Conservation (phyloP, 2,888 invertebrate species). For the Chrysodeixis includens region DNA sequence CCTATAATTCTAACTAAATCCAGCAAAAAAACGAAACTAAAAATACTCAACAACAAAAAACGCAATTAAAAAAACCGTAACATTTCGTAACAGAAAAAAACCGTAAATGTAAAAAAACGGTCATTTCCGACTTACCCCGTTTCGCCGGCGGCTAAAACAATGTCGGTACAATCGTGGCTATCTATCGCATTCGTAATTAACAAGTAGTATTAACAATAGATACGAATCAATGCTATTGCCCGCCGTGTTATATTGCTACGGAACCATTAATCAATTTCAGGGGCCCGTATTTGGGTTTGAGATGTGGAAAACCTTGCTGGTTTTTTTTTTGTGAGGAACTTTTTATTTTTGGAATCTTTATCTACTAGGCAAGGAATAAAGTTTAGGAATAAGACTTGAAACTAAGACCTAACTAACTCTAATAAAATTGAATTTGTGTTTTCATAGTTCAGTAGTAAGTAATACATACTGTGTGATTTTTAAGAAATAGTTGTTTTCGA, state of each 20-base stretch:
- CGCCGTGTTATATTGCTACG: slow-evolving; percentile 60
- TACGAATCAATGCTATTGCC: slow-evolving; percentile 66
- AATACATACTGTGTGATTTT: no score
- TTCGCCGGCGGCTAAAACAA: slow-evolving; percentile 53
- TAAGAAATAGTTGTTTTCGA: no score
- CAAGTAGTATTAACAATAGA: slow-evolving; percentile 67
- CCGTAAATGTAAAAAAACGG: slow-evolving; percentile 18
- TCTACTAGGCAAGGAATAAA: neutral
- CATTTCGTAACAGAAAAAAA: neutral
- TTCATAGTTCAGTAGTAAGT: no score
- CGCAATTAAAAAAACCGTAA: no score
- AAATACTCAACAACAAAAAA: neutral
- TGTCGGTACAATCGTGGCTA: slow-evolving; percentile 49
- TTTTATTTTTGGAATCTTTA: neutral
- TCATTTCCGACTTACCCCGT: slow-evolving; percentile 33
- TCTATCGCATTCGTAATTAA: slow-evolving; percentile 59
- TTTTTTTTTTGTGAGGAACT: no score
- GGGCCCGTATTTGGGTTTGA: slow-evolving; percentile 57
- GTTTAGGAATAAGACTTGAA: no score
- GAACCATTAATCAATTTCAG: slow-evolving; percentile 78
- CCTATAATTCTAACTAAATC: neutral
- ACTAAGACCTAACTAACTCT: no score
- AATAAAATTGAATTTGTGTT: no score
- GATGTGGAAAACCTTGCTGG: slow-evolving; percentile 17
- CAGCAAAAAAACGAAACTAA: neutral